Evolutionary conservation across 2,797 vertebrate species (phyloP), one percentile per base, ranked within the genome.

Genomic region (Streptopelia turtur): DNA sequence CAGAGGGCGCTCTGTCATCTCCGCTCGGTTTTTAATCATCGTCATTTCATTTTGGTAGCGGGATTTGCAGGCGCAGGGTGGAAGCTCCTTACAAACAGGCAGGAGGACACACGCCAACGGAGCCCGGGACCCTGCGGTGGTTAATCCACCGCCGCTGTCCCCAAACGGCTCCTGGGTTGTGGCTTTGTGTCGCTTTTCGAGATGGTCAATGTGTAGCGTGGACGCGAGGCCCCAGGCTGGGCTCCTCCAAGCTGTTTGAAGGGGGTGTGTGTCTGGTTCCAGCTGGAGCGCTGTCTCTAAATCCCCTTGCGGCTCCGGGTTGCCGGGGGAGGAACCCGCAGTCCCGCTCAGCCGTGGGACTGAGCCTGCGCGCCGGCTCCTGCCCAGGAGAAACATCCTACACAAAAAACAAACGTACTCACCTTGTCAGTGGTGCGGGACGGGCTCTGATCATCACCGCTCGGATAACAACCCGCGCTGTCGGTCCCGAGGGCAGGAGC

Each of bases 1-100:
- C 30, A 95, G 91, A 94, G 91, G 92, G 89, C 90, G 89, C 85
- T 96, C 31, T 15, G 45, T 45, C 83, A 53, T 68, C 87, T 43
- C 7, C 0, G 30, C 80, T 78, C 2, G 4, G 0, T 5, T 35
- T 37, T 18, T 6, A 12, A 1, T 2, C 15, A 5, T 10, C 16
- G 6, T 8, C 30, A 1, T 5, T 9, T 24, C 10, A 0, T 22
- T 2, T 1, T 39, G 28, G 12, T 1, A 17, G 30, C 4, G 66
- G 64, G 65, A 11, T 81, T 60, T 3, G 83, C 83, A 15, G 84
- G 74, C 30, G 0, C 69, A 1, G 24, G 33, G 11, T 5, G 81
- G 2, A 5, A 14, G 83, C 8, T 75, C 59, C 8, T 23, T 0
- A 6, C 63, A 3, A 35, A 5, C 68, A 10, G 57, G 53, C 39